Evolutionary conservation across 2,797 vertebrate genomes (phyloP).

Genomic region (Ptychadena robeensis): DNA sequence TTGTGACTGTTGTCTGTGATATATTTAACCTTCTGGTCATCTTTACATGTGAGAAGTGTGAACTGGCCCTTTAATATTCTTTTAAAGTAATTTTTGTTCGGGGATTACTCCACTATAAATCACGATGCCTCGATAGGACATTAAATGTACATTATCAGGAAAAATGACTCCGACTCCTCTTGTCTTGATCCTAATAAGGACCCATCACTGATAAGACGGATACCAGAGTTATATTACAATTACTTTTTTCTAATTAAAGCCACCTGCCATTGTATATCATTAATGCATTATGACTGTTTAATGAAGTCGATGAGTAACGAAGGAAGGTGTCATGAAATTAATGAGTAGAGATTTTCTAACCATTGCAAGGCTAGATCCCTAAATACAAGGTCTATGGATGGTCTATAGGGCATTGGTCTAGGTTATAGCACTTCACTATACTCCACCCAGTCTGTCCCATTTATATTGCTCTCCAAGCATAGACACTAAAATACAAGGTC

Average conservation of each 20-base stretch:
- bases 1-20: too few relatives aligned
- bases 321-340: neutral
- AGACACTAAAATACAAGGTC: too few relatives aligned
- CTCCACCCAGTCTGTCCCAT: too few relatives aligned
- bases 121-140: constrained; percentile 30
- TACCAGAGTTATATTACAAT: constrained; percentile 41
- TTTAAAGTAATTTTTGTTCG: neutral
- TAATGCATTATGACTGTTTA: constrained; percentile 12
- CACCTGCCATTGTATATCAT: constrained; percentile 22
- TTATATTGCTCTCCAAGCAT: too few relatives aligned
- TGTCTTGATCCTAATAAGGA: constrained; percentile 40
- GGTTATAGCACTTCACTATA: too few relatives aligned
- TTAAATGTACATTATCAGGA: constrained; percentile 53
- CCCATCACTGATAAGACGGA: constrained; percentile 14
- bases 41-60: too few relatives aligned
- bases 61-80: neutral
- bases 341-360: neutral
- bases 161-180: constrained; percentile 11
- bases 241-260: constrained; percentile 52
- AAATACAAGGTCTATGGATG: neutral
- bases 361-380: neutral
- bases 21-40: too few relatives aligned
- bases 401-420: too few relatives aligned
- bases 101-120: constrained; percentile 17
- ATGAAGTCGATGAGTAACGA: constrained; percentile 12